A percentile compares a stretch with the other conserved stretches of the same genome.
Conservation (phyloP, 2,888 invertebrate genomes). For the Ophion ellenae region DNA sequence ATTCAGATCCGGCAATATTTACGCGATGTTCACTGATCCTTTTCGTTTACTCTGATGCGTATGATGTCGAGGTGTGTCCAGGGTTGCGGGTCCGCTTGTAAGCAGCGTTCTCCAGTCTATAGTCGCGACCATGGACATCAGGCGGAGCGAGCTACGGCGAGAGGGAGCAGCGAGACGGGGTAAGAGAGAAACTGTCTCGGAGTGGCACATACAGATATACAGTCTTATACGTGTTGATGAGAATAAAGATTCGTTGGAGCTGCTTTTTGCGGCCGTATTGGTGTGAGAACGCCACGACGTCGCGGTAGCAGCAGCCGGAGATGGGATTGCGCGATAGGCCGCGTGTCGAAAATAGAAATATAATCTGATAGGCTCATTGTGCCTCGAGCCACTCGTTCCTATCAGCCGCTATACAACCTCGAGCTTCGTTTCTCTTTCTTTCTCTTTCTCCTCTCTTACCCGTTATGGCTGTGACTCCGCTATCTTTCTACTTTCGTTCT, state of each 20-base stretch:
- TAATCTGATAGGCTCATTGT: conserved; percentile 84
- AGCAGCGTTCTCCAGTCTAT: conserved; percentile 14
- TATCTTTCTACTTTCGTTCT: conserved; percentile 59
- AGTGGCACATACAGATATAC: conserved; percentile 43
- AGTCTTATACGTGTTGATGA: conserved; percentile 46
- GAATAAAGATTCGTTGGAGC: conserved; percentile 51
- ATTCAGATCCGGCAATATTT: conserved; percentile 38
- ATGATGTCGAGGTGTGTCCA: conserved; percentile 39
- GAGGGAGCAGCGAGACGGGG: background rate
- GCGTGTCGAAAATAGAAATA: conserved; percentile 84
- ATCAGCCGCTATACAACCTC: conserved; percentile 78
- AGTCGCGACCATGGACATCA: conserved; percentile 19
- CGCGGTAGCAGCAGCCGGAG: conserved; percentile 78
- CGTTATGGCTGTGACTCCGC: conserved; percentile 45
- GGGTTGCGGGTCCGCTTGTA: conserved; percentile 26
- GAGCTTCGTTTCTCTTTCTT: conserved; percentile 64
- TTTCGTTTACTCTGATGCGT: conserved; percentile 55
- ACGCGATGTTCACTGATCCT: conserved; percentile 58
- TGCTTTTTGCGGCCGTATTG: conserved; percentile 45
- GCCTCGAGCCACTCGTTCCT: conserved; percentile 80
- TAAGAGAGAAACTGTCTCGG: conserved; percentile 27
- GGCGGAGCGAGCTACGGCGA: background rate
- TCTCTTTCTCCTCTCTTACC: conserved; percentile 48
- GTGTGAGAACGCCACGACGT: conserved; percentile 58
- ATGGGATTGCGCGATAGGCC: conserved; percentile 83